Evolutionary conservation across 2,888 invertebrate genomes (phyloP).

Genomic region (Entomobrya multifasciata): DNA sequence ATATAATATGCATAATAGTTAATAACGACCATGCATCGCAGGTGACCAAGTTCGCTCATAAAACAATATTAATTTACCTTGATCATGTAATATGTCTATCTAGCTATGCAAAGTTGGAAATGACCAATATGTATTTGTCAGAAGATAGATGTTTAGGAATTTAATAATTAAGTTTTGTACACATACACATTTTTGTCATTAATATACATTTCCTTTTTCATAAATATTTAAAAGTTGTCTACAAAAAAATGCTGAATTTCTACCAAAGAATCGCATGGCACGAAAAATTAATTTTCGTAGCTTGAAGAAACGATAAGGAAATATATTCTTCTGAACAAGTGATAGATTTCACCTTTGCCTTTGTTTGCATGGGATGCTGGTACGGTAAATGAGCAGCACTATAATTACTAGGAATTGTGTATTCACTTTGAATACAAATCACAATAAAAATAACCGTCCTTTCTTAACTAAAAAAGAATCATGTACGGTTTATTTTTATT

Average conservation of each 20-base stretch:
- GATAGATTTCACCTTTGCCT: conserved; percentile 24
- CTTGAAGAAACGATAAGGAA: not conserved
- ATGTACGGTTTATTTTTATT: not conserved
- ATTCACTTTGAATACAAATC: conserved; percentile 33
- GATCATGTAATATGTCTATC: not conserved
- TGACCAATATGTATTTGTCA: not conserved
- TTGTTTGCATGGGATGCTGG: conserved; percentile 11
- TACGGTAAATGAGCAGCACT: conserved; percentile 8
- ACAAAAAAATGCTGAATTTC: conserved; percentile 2
- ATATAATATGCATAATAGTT: not conserved
- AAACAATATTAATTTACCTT: not conserved
- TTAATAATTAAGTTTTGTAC: conserved; percentile 8
- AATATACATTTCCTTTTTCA: not conserved
- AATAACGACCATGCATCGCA: not conserved
- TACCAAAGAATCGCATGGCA: not conserved
- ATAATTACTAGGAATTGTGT: conserved; percentile 11
- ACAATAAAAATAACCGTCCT: conserved; percentile 18
- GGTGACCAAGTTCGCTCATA: not conserved
- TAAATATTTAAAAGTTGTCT: not conserved
- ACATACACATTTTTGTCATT: not conserved
- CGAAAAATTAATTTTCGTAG: not conserved
- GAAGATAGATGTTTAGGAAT: not conserved
- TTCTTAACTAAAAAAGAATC: not conserved
- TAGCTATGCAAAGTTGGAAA: not conserved
- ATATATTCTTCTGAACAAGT: not conserved